A percentile compares a stretch with the other conserved stretches of the same genome.
Conservation (phyloP, 2,113 vertebrate genomes). For the Maccullochella peelii region DNA sequence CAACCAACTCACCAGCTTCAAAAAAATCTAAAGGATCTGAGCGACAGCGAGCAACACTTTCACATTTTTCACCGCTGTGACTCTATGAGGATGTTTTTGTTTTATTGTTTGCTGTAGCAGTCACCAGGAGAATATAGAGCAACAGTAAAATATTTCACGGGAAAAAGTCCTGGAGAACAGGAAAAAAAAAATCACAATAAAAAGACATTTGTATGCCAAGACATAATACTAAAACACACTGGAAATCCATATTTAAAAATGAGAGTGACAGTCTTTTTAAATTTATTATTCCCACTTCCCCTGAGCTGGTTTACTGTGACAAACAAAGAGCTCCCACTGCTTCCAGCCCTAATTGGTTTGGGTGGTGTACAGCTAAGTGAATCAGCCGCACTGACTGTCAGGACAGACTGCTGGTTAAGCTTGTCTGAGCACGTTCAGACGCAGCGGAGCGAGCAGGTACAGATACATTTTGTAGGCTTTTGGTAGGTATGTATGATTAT, state of each 20-base stretch:
- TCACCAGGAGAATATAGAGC: not conserved
- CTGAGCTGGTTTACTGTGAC: slow-evolving; percentile 52
- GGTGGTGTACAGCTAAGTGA: slow-evolving; percentile 39
- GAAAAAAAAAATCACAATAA: not conserved
- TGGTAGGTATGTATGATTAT: not conserved
- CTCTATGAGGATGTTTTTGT: slow-evolving; percentile 1
- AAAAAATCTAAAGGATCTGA: not conserved
- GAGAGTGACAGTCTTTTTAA: not conserved
- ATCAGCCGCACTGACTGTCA: slow-evolving; percentile 45
- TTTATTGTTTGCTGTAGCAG: not conserved
- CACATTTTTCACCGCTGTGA: not conserved
- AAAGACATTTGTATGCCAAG: not conserved
- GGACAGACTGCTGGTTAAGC: slow-evolving; percentile 45
- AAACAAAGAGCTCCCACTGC: slow-evolving; percentile 39
- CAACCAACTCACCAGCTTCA: not conserved
- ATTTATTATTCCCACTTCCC: slow-evolving; percentile 8
- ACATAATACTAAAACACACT: not conserved
- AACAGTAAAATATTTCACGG: not conserved
- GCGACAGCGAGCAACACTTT: not conserved
- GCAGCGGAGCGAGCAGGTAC: not conserved
- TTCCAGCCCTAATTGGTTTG: slow-evolving; percentile 50
- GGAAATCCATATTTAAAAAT: not conserved
- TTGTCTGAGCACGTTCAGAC: slow-evolving; percentile 52
- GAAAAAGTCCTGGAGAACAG: not conserved
- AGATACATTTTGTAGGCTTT: not conserved